Evolutionary conservation across 2,113 vertebrate species (phyloP).

Genomic region (Notiomystis cincta): DNA sequence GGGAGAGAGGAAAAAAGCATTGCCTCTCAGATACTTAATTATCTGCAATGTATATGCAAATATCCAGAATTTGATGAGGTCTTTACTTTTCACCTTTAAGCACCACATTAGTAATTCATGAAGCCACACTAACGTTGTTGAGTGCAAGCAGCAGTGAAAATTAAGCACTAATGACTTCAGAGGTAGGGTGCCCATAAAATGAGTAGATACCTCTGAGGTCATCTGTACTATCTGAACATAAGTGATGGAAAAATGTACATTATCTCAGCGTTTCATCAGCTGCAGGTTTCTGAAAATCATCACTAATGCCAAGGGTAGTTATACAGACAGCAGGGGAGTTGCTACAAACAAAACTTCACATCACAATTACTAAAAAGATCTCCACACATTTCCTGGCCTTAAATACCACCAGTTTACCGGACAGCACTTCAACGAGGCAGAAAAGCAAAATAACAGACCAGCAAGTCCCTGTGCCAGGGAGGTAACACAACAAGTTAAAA

Average conservation of each 20-base stretch:
- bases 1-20: not conserved
- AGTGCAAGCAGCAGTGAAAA: conserved; percentile 42
- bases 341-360: not conserved
- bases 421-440: not conserved
- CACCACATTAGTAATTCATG: conserved; percentile 65
- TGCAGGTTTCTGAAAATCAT: not conserved
- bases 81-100: conserved; percentile 70
- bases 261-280: not conserved
- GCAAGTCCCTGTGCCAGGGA: not conserved
- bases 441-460: not conserved
- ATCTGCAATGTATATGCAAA: conserved; percentile 63
- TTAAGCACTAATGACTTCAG: conserved; percentile 61
- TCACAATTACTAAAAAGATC: not conserved
- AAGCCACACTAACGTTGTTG: conserved; percentile 23
- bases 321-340: conserved; percentile 1
- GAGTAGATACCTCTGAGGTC: conserved; percentile 53
- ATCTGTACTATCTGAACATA: conserved; percentile 38
- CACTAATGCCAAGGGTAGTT: not conserved
- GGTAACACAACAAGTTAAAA: not conserved
- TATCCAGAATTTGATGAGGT: conserved; percentile 64
- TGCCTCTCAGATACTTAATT: conserved; percentile 53
- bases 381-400: not conserved
- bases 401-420: not conserved
- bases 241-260: not conserved
- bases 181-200: conserved; percentile 52